Evolutionary conservation across 2,888 invertebrate genomes (phyloP).

Genomic region (Mythimna lalbum): DNA sequence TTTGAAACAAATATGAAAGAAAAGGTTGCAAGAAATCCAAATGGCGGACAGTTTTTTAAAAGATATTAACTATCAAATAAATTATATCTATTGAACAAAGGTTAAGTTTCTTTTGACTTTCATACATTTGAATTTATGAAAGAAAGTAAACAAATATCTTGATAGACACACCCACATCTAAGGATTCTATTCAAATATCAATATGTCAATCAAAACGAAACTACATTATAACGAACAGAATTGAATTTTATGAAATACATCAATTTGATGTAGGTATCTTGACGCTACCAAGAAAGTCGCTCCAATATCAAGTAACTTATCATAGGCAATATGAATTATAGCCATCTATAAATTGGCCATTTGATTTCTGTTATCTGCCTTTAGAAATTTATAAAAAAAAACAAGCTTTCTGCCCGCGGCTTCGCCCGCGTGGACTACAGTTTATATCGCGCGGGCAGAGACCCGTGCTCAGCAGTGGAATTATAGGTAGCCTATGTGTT

Average conservation of each 20-base stretch:
- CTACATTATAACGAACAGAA: slow-evolving; percentile 1
- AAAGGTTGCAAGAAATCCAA: too few relatives aligned
- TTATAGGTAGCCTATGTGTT: too few relatives aligned
- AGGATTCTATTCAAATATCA: slow-evolving; percentile 14
- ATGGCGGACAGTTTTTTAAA: too few relatives aligned
- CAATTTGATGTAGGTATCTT: not conserved
- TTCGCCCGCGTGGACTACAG: too few relatives aligned
- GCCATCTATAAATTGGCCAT: too few relatives aligned
- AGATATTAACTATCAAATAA: slow-evolving; percentile 25
- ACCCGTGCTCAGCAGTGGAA: too few relatives aligned
- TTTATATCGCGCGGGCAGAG: too few relatives aligned
- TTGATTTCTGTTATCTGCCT: too few relatives aligned
- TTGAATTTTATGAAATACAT: slow-evolving; percentile 2
- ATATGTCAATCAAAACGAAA: slow-evolving; percentile 37
- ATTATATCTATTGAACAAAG: slow-evolving; percentile 14
- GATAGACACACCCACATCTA: slow-evolving; percentile 10
- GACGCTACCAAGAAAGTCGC: not conserved
- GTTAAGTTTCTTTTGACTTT: slow-evolving; percentile 36
- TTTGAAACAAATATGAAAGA: too few relatives aligned
- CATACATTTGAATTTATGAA: slow-evolving; percentile 11
- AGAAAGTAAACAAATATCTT: slow-evolving; percentile 2
- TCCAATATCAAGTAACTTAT: not conserved
- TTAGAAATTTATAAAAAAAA: too few relatives aligned
- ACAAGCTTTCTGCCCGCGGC: too few relatives aligned
- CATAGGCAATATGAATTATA: not conserved